Evolutionary conservation across 1,140 invertebrate genomes (phyloP).

Genomic region (Drosophila biarmipes): DNA sequence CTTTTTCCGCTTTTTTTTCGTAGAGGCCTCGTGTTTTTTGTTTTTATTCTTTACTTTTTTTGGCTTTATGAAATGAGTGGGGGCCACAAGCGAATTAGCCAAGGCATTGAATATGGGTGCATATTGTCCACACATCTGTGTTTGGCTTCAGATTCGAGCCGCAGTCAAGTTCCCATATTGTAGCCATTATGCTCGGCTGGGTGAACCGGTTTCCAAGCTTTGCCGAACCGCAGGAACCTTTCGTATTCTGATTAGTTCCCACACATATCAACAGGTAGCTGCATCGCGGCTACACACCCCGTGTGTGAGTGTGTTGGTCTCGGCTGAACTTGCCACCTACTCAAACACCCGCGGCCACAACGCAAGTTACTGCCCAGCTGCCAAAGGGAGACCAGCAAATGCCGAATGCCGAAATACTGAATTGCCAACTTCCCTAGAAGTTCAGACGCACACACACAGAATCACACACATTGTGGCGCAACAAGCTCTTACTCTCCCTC

Average conservation of each 20-base stretch:
- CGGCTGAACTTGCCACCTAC: constrained; percentile 45
- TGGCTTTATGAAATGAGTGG: constrained; percentile 4
- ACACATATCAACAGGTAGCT: constrained; percentile 54
- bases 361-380: constrained; percentile 9
- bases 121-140: constrained; percentile 10
- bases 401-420: constrained; percentile 26
- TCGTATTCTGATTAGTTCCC: constrained; percentile 44
- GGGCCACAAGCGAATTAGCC: not conserved
- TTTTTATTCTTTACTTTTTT: constrained; percentile 4
- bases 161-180: not conserved
- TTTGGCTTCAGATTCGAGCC: not conserved
- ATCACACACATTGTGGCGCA: constrained; percentile 41
- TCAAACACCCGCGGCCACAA: constrained; percentile 28
- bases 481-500: constrained; percentile 27
- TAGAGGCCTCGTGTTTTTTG: constrained; percentile 3
- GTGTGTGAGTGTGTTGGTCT: constrained; percentile 39
- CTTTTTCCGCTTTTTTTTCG: constrained; percentile 4
- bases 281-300: constrained; percentile 17
- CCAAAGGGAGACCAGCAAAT: constrained; percentile 31
- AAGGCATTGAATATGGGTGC: constrained; percentile 11
- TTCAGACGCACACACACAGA: constrained; percentile 27
- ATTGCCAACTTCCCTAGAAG: constrained; percentile 47
- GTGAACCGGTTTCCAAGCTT: constrained; percentile 29
- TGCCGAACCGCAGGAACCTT: constrained; percentile 17
- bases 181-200: not conserved